Base-by-base conservation (phyloP, 1,140 invertebrate species). In the Drosophila hydei region DNA sequence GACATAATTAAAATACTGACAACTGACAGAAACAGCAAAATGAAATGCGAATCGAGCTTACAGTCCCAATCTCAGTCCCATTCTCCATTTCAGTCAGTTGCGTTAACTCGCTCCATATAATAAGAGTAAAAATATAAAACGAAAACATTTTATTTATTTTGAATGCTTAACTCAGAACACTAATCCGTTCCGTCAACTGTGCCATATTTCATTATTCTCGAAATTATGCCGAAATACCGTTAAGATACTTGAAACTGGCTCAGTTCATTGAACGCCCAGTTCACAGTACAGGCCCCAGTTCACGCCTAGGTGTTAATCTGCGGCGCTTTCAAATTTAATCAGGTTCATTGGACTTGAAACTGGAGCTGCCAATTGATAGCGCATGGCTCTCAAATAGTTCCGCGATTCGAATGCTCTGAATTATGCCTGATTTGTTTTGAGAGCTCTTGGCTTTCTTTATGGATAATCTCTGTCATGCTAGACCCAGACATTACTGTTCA, bases 1-100 rank as follows among this genome's bases (percentile, higher is more conserved):
- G 81, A 81, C 77, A 87, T 85, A 85, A 85, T 85, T 85, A 85
- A 85, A 85, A 85, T 69, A 72, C 74, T 74, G 70, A 54, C 51
- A 36, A 68, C 72, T 60, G 59, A 65, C 73, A 59, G 52, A 67
- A 72, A 14, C 54, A 72, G 21, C 62, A 42, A 36, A 65, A 79
- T 55, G 60, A 68, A 78, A 79, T 59, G 56, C 58, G 61, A 76
- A 58, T 55, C 63, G 60, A 72, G 54, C 65, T 54, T 27, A 43
- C 48, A 65, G 36, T 50, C 38, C 40, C 52, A 65, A 45, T 23
- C 47, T 23, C 36, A 38, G 7, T 19, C 27, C 23, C 42, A 48
- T 14, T 18, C 27, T 6, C 18, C 23, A 21, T 30, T 7, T 12
- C 14, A 50, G 30, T 18, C 33, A 23, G 30, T 40, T 38, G 23